Evolutionary conservation across 2,888 invertebrate species (phyloP), one percentile per base, ranked within the genome.

Genomic region (Mesopsocus fuscifrons): DNA sequence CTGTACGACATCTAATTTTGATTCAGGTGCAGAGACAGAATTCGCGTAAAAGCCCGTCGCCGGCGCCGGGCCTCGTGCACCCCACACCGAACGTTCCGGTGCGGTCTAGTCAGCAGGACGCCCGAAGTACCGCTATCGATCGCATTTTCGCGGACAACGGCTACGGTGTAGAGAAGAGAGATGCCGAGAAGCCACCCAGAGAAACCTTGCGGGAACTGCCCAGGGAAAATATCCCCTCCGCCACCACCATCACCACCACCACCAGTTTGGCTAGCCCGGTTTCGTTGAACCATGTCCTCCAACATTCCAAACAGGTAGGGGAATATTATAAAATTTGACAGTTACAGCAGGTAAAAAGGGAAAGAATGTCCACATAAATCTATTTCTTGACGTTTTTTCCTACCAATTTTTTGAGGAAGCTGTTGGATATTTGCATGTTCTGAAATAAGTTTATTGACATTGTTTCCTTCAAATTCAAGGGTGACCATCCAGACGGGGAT

Each of bases 241-340:
- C 47, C 74, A 75, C 55, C 61, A 77, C 52, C 72, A 76, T 54
- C 77, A 77, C 58, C 75, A 67, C 34, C 72, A 71, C 50, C 61
- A 52, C n/a, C n/a, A n/a, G n/a, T n/a, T n/a, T n/a, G n/a, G n/a
- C 33, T 9, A 42, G 9, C 16, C 18, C 20, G n/a, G 61, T 66
- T 38, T 60, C 64, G 41, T 56, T 62, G 41, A 59, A 61, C 48
- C 62, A 58, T 49, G 57, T 58, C 45, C 51, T 58, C 62, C 68
- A 67, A 62, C 68, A 67, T 64, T 67, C 67, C 64, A 66, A 55
- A 57, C 63, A 63, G 50, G 38, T 38, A 38, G 11, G 26, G n/a
- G n/a, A n/a, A n/a, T n/a, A n/a, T n/a, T n/a, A n/a, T n/a, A n/a
- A n/a, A n/a, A n/a, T n/a, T n/a, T n/a, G n/a, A n/a, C n/a, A n/a